Base-by-base conservation (phyloP, 2,888 invertebrate genomes). In the Amiota minor region DNA sequence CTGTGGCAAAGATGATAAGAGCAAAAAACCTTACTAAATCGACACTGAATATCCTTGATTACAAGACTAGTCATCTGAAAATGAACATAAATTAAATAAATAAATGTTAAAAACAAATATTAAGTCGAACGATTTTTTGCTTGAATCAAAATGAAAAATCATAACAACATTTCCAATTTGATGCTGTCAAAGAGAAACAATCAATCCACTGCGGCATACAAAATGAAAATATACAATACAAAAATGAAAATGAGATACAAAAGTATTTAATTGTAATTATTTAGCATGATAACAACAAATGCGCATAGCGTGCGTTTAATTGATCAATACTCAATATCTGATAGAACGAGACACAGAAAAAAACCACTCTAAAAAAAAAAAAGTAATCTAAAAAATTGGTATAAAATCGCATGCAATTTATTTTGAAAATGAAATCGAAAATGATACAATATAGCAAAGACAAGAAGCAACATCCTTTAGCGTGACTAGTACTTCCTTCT, bases 351-450 rank as follows among this genome's bases (percentile, higher is more conserved):
- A 35, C 35, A 6, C 35, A 4, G 23, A 16, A 20, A 20, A 3
- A 35, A 18, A 1, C 8, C 1, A 16, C 2, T 1, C 16, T 11
- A 59, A 59, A 59, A 59, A 59, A 59, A 59, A 14, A 55, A 35
- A 35, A 6, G 35, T 35, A 9, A 16, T 56, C 11, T 14, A 59
- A 59, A 18, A 35, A 35, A 35, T 35, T 35, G 35, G 2, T 6
- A 35, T 35, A 35, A 35, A 35, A 35, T 35, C 35, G 35, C 35
- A 35, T 35, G 18, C 59, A 59, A 59, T 59, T 59, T 20, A 59
- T 59, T 59, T 59, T 65, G 49, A 65, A 47, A 47, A 20, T 18
- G 23, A 59, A 65, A 65, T 18, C 65, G 16, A 35, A 65, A 65
- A 47, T 65, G 65, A 47, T 47, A 18, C 49, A 20, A 18, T 59